A percentile compares a stretch with the other conserved stretches of the same genome.
Evolutionary conservation across 2,113 vertebrate species (phyloP).

Genomic region (Jacana jacana): DNA sequence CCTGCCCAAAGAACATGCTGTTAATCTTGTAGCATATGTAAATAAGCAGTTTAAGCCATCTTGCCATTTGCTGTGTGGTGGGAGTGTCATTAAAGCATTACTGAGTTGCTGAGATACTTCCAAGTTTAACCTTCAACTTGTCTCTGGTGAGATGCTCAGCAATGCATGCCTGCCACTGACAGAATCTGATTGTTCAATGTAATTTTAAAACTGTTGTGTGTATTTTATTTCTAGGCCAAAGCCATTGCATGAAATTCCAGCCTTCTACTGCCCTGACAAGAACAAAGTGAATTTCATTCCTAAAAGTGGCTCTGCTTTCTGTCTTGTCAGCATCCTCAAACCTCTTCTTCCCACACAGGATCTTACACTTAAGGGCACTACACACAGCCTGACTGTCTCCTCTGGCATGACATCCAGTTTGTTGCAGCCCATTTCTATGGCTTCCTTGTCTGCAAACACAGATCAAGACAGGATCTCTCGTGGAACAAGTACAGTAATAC

Average conservation of each 20-base stretch:
- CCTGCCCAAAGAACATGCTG: neutral
- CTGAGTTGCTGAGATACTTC: neutral
- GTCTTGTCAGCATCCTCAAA: slow-evolving; percentile 99
- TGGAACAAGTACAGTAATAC: slow-evolving; percentile 82
- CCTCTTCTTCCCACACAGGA: slow-evolving; percentile 92
- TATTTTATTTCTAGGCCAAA: slow-evolving; percentile 84
- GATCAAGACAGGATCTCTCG: slow-evolving; percentile 85
- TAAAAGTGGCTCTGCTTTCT: slow-evolving; percentile 98
- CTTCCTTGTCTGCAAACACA: slow-evolving; percentile 77
- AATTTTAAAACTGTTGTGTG: slow-evolving; percentile 31
- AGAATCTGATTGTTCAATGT: neutral
- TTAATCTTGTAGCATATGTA: neutral
- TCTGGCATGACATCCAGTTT: slow-evolving; percentile 82
- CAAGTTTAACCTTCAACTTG: neutral
- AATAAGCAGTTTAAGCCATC: neutral
- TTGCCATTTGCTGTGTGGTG: neutral
- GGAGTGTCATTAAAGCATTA: neutral
- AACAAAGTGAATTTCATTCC: slow-evolving; percentile 99
- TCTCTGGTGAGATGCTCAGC: neutral
- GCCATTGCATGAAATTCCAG: slow-evolving; percentile 90
- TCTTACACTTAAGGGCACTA: slow-evolving; percentile 85
- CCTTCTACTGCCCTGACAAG: slow-evolving; percentile 97
- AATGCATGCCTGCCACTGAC: neutral
- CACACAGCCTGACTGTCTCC: slow-evolving; percentile 87
- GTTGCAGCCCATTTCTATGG: slow-evolving; percentile 80